These are phyloP conservation scores for Octodonta nipae DNA, from an alignment of 2,888 invertebrate species.

Conservation along the genomic window DNA sequence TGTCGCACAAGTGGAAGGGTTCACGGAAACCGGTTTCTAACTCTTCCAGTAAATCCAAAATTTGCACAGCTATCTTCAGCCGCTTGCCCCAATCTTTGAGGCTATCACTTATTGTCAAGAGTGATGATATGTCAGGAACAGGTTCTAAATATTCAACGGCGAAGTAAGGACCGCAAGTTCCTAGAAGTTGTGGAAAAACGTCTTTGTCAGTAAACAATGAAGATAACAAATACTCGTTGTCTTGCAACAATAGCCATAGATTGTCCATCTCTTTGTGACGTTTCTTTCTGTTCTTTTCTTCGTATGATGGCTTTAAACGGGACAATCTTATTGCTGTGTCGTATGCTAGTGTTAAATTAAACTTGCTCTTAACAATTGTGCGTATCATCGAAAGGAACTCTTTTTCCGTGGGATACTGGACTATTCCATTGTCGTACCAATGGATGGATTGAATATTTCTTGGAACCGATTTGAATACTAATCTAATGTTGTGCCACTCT, in stretches of 20 bases:
- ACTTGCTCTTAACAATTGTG: conserved; percentile 38
- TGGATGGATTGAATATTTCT: conserved; percentile 34
- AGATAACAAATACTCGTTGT: conserved; percentile 52
- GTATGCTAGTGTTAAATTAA: conserved; percentile 41
- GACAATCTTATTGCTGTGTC: conserved; percentile 39
- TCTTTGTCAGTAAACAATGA: conserved; percentile 45
- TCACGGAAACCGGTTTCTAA: conserved; percentile 46
- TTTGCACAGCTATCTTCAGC: conserved; percentile 43
- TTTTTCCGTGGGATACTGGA: conserved; percentile 40
- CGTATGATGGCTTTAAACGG: conserved; percentile 35
- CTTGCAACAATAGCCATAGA: conserved; percentile 49
- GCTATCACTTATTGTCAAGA: conserved; percentile 40
- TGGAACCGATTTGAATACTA: conserved; percentile 44
- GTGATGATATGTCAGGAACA: conserved; percentile 39
- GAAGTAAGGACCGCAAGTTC: conserved; percentile 48
- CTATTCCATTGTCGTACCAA: conserved; percentile 35
- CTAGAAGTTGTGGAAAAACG: conserved; percentile 50
- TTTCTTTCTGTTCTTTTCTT: conserved; percentile 31
- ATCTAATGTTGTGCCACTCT: conserved; percentile 42
- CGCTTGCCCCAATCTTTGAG: conserved; percentile 45
- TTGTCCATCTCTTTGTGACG: conserved; percentile 45
- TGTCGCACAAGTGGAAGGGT: conserved; percentile 53
- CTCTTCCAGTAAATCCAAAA: conserved; percentile 47
- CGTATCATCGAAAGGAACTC: conserved; percentile 41
- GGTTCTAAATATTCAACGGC: conserved; percentile 50